Evolutionary conservation across 2,113 vertebrate genomes (phyloP), one percentile per base, ranked within the genome.

Genomic region (Leptobrachium leishanense): DNA sequence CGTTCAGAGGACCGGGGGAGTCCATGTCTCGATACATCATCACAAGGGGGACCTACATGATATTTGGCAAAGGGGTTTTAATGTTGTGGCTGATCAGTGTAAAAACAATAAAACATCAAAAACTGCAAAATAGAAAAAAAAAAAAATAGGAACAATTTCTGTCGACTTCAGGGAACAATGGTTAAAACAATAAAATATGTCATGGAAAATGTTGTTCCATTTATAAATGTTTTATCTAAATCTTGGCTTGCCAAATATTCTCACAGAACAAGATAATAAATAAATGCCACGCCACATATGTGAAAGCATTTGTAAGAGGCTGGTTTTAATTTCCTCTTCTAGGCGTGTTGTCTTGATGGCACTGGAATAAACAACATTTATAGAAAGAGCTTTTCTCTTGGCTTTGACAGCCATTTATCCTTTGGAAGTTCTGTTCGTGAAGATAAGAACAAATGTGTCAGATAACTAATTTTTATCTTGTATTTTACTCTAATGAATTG

Each of bases 191-290:
- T 20, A 44, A 20, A 20, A 42, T 20, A 64, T 46, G 57, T 64
- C 57, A 40, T 15, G 67, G 54, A 57, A 63, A 70, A 67, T 43
- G 11, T 0, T 54, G 40, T 44, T 70, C 75, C 40, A 40, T 74
- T 44, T 63, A 43, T 3, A 74, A 74, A 74, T 71, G 57, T 20
- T 64, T 71, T 72, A 40, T 72, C 43, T 41, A 20, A 63, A 11
- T 50, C n/a, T 67, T 46, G 1, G 71, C 54, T 72, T n/a, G 40
- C 53, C 71, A 72, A 59, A 72, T 57, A 43, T 59, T 74, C 67
- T 42, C 59, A 15, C 76, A 63, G 68, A 50, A 71, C 44, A 72
- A 74, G 72, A 74, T 74, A 74, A 74, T 69, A 78, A 70, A 78
- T 64, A 64, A 71, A 59, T 53, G 76, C 41, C 67, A 4, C 66